Evolutionary conservation across 2,797 vertebrate species (phyloP).

Genomic region (Rousettus madagascariensis): DNA sequence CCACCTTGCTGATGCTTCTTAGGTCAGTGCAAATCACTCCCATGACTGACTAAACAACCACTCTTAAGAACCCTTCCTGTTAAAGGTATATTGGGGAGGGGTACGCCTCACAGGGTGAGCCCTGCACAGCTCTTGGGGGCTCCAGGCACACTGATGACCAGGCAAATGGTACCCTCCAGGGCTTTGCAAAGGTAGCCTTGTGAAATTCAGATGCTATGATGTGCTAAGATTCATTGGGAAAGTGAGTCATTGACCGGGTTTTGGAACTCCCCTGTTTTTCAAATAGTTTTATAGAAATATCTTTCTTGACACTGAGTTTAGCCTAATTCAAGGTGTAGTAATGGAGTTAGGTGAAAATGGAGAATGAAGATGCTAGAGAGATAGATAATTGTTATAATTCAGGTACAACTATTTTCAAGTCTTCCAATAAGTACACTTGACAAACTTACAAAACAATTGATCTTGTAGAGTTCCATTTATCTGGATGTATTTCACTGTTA

Average conservation of each 20-base stretch:
- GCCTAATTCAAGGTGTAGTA: background rate
- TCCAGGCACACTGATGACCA: too few relatives aligned
- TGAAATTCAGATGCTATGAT: background rate
- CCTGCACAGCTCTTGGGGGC: background rate
- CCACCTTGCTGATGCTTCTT: background rate
- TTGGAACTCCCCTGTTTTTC: background rate
- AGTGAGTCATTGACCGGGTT: background rate
- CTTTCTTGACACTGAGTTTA: background rate
- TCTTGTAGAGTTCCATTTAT: background rate
- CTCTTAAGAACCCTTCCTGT: background rate
- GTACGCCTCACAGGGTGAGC: background rate
- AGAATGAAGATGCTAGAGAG: background rate
- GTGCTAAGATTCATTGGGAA: background rate
- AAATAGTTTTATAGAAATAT: background rate
- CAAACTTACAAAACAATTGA: background rate
- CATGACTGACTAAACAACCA: background rate
- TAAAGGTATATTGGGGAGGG: background rate
- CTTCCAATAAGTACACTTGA: background rate
- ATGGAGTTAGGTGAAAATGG: background rate
- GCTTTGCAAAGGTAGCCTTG: background rate
- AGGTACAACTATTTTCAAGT: constrained; percentile 5
- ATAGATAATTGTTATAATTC: background rate
- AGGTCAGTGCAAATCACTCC: background rate
- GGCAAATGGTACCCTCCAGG: background rate
- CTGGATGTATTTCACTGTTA: background rate